Evolutionary conservation across 2,888 invertebrate species (phyloP), one percentile per base, ranked within the genome.

Genomic region (Myopa testacea): DNA sequence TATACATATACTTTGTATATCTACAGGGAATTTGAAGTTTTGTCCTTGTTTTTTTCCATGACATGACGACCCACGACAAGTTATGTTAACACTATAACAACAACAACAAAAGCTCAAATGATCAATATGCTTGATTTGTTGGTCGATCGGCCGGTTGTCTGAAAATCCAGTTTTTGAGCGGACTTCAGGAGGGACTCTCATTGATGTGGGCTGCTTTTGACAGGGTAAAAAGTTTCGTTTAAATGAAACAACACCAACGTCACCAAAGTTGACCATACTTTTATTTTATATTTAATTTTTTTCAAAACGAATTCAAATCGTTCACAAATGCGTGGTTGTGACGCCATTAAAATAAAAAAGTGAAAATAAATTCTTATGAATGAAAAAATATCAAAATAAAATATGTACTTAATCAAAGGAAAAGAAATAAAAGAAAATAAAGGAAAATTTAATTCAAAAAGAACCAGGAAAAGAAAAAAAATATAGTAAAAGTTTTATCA

Each of bases 181-280:
- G 45, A 45, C 45, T 8, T 45, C 10, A 45, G 40, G 45, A 45
- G 45, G 45, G 45, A 45, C 45, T 8, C 45, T 45, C 45, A 62
- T 26, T 14, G 10, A 62, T 62, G 62, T 62, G 62, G 62, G 26
- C 62, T 34, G 34, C 62, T 34, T 34, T 34, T 62, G 62, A 62
- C 62, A 60, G 34, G 26, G 7, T 19, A n/a, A 62, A n/a, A 62
- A 26, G 16, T 3, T 45, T 45, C 45, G 10, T 3, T 45, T 10
- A 45, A 1, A 45, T 45, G 62, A 19, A 62, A 62, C 62, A 62
- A 62, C 62, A 62, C 62, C 62, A 62, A 62, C 62, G 62, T 62
- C 4, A 26, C 19, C 45, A 45, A 45, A 45, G 26, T 26, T 2
- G 26, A 26, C 26, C 26, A 26, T 26, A 45, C 7, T 45, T 45